Percentiles rank a stretch among this genome's conserved stretches.
Conservation (phyloP, 2,888 invertebrate genomes). For the Hemithea aestivaria region DNA sequence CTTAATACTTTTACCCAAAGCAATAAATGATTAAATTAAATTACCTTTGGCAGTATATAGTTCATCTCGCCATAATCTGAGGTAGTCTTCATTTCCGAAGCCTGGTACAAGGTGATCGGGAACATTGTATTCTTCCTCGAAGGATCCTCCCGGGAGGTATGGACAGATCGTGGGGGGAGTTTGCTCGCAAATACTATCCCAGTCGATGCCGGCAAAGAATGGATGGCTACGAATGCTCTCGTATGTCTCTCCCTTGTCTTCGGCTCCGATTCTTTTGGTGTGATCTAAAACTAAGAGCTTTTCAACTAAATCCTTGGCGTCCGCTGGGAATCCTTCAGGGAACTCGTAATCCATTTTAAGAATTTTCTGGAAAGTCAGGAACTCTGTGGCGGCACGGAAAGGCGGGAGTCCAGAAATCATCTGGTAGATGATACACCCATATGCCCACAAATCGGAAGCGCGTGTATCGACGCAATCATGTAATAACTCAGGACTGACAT, state of each 20-base stretch:
- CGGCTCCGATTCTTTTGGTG: conserved; percentile 88
- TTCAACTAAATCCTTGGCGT: conserved; percentile 92
- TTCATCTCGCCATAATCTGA: conserved; percentile 86
- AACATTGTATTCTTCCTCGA: conserved; percentile 85
- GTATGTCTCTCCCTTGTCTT: conserved; percentile 84
- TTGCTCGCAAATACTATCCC: conserved; percentile 86
- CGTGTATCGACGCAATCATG: conserved; percentile 86
- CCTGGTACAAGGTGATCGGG: conserved; percentile 92
- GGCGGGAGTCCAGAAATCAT: conserved; percentile 96
- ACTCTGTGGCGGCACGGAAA: conserved; percentile 95
- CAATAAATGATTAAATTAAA: no score
- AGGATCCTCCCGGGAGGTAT: conserved; percentile 85
- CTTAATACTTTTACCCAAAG: no score
- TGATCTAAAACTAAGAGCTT: conserved; percentile 91
- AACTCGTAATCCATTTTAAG: conserved; percentile 93
- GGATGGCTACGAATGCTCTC: conserved; percentile 90
- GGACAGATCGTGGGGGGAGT: conserved; percentile 91
- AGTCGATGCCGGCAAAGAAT: conserved; percentile 91
- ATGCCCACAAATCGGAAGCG: conserved; percentile 97
- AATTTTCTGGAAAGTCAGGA: conserved; percentile 97
- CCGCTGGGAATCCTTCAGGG: conserved; percentile 92
- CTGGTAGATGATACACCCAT: conserved; percentile 98
- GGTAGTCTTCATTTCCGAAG: conserved; percentile 88
- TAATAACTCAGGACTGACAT: conserved; percentile 98
- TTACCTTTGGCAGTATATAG: conserved; percentile 75